These are phyloP conservation scores for Deilephila porcellus DNA, from an alignment of 2,888 invertebrate species.

Conservation along the genomic window DNA sequence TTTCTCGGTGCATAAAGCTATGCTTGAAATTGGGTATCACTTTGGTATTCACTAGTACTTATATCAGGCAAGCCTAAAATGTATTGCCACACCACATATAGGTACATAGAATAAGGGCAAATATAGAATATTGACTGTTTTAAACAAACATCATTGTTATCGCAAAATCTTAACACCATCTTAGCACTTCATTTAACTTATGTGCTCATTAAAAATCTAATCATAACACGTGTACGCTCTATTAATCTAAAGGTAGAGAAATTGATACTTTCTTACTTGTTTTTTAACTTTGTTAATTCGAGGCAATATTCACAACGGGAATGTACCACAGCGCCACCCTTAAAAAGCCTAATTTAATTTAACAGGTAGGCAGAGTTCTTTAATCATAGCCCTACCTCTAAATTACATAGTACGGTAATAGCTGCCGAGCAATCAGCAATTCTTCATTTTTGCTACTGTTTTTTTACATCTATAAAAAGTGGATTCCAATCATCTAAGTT, in stretches of 20 bases:
- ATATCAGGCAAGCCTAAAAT: too few species aligned
- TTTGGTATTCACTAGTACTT: too few species aligned
- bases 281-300: conserved; percentile 69
- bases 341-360: conserved; percentile 85
- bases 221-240: conserved; percentile 74
- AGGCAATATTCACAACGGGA: conserved; percentile 56
- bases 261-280: conserved; percentile 69
- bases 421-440: conserved; percentile 81
- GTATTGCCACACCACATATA: too few species aligned
- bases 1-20: too few species aligned
- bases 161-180: not conserved
- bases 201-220: conserved; percentile 47
- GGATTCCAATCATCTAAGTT: conserved; percentile 49
- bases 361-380: conserved; percentile 83
- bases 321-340: conserved; percentile 72
- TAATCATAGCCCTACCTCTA: conserved; percentile 81
- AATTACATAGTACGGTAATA: conserved; percentile 80
- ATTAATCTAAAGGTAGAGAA: conserved; percentile 74
- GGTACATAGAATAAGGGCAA: too few species aligned
- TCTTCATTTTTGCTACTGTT: conserved; percentile 82
- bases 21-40: too few species aligned
- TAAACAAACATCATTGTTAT: not conserved
- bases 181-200: not conserved
- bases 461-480: conserved; percentile 70
- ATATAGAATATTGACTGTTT: too few species aligned